A percentile compares a stretch with the other conserved stretches of the same genome.
Evolutionary conservation across 2,888 invertebrate species (phyloP).

Genomic region (Stictocephala bisonia): DNA sequence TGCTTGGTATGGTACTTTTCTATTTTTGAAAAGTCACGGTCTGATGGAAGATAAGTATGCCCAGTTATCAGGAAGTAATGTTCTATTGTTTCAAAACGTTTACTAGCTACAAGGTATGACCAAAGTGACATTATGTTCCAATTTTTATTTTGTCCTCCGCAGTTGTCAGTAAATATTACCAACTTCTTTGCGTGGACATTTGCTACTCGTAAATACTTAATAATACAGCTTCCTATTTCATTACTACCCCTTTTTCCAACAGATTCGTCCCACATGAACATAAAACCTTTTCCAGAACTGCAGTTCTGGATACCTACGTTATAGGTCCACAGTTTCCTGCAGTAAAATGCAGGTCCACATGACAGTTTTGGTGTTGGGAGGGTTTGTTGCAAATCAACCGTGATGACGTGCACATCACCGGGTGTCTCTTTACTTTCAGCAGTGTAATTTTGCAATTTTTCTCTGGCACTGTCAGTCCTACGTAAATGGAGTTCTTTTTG

Average conservation of each 20-base stretch:
- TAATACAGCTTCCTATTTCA: conserved; percentile 25
- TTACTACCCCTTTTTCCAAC: conserved; percentile 17
- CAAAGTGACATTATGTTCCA: conserved; percentile 13
- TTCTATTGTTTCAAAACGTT: conserved; percentile 23
- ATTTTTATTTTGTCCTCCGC: conserved; percentile 28
- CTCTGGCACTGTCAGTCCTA: neutral
- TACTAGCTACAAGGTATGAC: too few species aligned
- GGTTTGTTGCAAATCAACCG: conserved; percentile 10
- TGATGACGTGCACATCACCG: conserved; percentile 4
- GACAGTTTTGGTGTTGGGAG: conserved; percentile 29
- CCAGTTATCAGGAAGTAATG: conserved; percentile 21
- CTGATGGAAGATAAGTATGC: conserved; percentile 19
- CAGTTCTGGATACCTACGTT: conserved; percentile 27
- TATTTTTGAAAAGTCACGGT: conserved; percentile 15
- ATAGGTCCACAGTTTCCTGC: conserved; percentile 28
- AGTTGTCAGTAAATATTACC: conserved; percentile 19
- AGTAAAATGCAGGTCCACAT: conserved; percentile 20
- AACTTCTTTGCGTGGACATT: conserved; percentile 12
- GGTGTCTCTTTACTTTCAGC: neutral
- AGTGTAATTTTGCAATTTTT: neutral
- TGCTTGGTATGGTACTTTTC: conserved; percentile 18
- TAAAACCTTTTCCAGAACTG: conserved; percentile 14
- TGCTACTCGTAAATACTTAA: conserved; percentile 4
- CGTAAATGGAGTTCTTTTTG: conserved; percentile 21
- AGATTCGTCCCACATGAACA: conserved; percentile 22